Evolutionary conservation across 2,888 invertebrate genomes (phyloP).

Genomic region (Philonicus albiceps): DNA sequence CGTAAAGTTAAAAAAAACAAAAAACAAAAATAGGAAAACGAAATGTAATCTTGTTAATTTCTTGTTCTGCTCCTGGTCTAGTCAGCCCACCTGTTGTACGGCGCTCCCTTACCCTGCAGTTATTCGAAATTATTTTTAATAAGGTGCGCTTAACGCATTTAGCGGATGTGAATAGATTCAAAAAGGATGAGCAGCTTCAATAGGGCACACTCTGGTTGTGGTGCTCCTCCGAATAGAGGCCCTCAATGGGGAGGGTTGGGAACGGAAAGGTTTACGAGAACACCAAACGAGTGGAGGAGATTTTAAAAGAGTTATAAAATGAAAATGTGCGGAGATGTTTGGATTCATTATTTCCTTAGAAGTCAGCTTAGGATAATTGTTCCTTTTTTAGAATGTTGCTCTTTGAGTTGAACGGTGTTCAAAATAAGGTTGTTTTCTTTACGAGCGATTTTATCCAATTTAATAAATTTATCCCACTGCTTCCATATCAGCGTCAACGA

Average conservation of each 20-base stretch:
- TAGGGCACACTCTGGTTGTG: not conserved
- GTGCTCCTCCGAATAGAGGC: not conserved
- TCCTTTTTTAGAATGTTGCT: not conserved
- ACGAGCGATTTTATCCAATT: not conserved
- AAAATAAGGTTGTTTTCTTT: not conserved
- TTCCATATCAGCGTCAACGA: not conserved
- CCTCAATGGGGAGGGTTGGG: not conserved
- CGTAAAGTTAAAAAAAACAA: not conserved
- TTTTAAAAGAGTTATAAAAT: not conserved
- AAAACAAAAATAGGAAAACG: not conserved
- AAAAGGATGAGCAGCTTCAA: constrained; percentile 7
- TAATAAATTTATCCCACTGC: not conserved
- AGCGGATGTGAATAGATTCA: constrained; percentile 4
- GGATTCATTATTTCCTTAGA: not conserved
- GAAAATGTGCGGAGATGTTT: not conserved
- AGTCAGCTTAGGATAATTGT: not conserved
- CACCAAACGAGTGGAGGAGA: not conserved
- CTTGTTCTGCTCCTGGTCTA: not conserved
- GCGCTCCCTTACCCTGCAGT: not conserved
- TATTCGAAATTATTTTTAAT: constrained; percentile 34
- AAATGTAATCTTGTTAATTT: constrained; percentile 10
- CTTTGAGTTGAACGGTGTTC: not conserved
- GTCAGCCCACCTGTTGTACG: not conserved
- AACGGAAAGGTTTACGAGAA: not conserved
- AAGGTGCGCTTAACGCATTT: constrained; percentile 37